A percentile compares a stretch with the other conserved stretches of the same genome.
These are phyloP conservation scores for Orycteropus afer DNA, from an alignment of 2,113 vertebrate species.

Conservation along the genomic window DNA sequence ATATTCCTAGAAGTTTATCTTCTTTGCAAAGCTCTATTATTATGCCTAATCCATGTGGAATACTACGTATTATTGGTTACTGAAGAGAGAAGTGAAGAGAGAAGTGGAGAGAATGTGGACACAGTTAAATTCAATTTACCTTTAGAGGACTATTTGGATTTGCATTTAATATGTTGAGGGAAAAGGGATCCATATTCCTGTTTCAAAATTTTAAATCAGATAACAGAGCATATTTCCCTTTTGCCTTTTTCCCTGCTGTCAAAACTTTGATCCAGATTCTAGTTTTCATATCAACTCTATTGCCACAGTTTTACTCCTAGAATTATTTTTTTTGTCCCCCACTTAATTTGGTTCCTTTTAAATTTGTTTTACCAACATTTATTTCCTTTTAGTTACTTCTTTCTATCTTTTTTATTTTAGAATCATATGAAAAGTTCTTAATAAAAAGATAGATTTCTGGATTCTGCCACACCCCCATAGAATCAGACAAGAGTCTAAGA, in stretches of 20 bases:
- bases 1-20: background rate
- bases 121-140: conserved; percentile 45
- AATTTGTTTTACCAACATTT: background rate
- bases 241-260: background rate
- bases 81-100: conserved; percentile 48
- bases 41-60: background rate
- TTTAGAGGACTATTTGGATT: conserved; percentile 26
- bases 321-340: background rate
- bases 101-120: conserved; percentile 9
- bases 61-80: background rate
- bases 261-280: background rate
- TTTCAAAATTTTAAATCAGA: background rate
- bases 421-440: background rate
- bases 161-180: background rate
- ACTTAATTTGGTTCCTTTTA: background rate
- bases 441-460: background rate
- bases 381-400: background rate
- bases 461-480: background rate
- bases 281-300: background rate
- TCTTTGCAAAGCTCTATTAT: background rate
- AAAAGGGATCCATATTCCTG: background rate
- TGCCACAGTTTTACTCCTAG: background rate
- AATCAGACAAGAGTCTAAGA: background rate
- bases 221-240: background rate
- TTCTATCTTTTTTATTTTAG: background rate